These are phyloP conservation scores for Pachypanchax playfairii DNA, from an alignment of 2,113 vertebrate genomes.

Conservation along the genomic window DNA sequence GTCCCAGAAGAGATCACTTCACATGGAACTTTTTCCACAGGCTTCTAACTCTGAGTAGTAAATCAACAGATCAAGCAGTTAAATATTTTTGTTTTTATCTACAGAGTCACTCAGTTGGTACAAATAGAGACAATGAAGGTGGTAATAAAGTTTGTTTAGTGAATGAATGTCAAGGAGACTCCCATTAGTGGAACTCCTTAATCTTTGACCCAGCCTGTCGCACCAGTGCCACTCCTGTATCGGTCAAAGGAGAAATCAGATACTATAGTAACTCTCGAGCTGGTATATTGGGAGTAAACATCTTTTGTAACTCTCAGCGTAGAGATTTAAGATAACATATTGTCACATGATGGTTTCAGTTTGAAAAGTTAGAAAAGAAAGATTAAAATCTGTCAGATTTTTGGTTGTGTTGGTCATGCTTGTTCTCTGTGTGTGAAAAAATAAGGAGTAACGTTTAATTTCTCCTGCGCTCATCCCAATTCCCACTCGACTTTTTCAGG, in stretches of 20 bases:
- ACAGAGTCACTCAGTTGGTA: slow-evolving; percentile 40
- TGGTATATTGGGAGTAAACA: background rate
- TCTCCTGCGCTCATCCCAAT: slow-evolving; percentile 24
- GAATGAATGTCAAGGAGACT: slow-evolving; percentile 59
- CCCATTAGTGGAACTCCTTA: slow-evolving; percentile 33
- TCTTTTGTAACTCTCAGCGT: slow-evolving; percentile 6
- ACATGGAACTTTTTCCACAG: background rate
- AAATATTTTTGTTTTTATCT: no score
- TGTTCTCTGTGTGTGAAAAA: slow-evolving; percentile 31
- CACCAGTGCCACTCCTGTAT: slow-evolving; percentile 40
- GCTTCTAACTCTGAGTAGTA: no score
- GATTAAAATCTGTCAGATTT: slow-evolving; percentile 4
- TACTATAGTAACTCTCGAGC: slow-evolving; percentile 7
- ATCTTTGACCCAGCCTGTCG: slow-evolving; percentile 43
- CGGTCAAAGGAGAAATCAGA: slow-evolving; percentile 34
- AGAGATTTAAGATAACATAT: background rate
- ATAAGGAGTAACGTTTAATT: slow-evolving; percentile 31
- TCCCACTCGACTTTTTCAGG: slow-evolving; percentile 37
- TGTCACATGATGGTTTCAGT: background rate
- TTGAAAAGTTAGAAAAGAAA: slow-evolving; percentile 1
- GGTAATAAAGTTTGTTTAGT: slow-evolving; percentile 47
- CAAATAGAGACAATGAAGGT: slow-evolving; percentile 40
- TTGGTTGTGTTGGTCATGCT: background rate
- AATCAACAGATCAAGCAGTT: background rate
- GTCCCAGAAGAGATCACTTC: slow-evolving; percentile 33